Evolutionary conservation across 1,140 invertebrate species (phyloP).

Genomic region (Diachasmimorpha longicaudata): DNA sequence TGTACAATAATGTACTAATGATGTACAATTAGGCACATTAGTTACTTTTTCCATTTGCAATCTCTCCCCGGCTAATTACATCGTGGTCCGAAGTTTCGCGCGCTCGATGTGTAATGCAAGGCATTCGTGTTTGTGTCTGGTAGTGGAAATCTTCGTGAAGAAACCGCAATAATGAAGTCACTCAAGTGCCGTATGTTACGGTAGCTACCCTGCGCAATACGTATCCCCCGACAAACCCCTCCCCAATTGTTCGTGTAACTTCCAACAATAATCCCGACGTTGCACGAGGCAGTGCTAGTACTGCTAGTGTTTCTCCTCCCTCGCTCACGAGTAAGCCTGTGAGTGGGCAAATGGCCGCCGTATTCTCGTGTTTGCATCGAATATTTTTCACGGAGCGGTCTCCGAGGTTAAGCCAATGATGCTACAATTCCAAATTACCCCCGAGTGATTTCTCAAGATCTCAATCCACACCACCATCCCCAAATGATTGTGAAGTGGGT

Average conservation of each 20-base stretch:
- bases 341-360: not conserved
- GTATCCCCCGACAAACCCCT: not conserved
- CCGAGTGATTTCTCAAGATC: too few relatives aligned
- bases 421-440: not conserved
- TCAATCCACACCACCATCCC: too few relatives aligned
- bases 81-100: too few relatives aligned
- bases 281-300: not conserved
- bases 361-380: not conserved
- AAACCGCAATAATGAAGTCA: constrained; percentile 2
- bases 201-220: not conserved
- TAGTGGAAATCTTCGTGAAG: not conserved
- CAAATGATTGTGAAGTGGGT: not conserved
- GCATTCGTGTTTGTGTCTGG: too few relatives aligned
- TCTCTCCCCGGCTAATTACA: too few relatives aligned
- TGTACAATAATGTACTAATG: too few relatives aligned
- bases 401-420: not conserved
- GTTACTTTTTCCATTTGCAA: too few relatives aligned
- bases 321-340: not conserved
- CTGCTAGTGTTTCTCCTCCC: not conserved
- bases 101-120: too few relatives aligned
- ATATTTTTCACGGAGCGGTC: not conserved
- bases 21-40: too few relatives aligned
- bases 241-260: not conserved
- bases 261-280: not conserved
- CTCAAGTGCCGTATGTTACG: not conserved